Percentiles rank a stretch among this genome's conserved stretches.
Evolutionary conservation across 2,888 invertebrate genomes (phyloP).

Genomic region (Apocheima hispidaria): DNA sequence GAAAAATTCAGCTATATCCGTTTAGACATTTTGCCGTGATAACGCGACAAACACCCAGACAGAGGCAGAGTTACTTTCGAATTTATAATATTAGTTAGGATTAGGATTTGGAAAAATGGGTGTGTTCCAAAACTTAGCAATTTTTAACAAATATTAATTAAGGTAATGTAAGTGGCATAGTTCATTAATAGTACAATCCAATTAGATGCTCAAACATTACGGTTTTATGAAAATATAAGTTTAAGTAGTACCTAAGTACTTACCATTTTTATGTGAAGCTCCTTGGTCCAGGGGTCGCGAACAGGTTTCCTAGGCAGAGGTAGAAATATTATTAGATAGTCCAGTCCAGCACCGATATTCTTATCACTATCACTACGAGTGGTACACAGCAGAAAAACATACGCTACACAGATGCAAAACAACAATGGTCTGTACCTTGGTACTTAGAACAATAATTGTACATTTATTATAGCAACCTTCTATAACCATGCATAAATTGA

Average conservation of each 20-base stretch:
- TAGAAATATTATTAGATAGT: neutral
- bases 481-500: slow-evolving; percentile 1
- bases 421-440: slow-evolving; percentile 5
- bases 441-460: neutral
- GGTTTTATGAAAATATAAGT: neutral
- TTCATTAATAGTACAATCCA: no score
- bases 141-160: neutral
- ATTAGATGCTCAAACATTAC: no score
- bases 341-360: neutral
- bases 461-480: neutral
- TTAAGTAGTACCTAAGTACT: slow-evolving; percentile 49
- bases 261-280: slow-evolving; percentile 58
- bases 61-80: no score
- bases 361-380: neutral
- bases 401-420: slow-evolving; percentile 1
- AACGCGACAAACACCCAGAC: no score
- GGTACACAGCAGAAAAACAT: slow-evolving; percentile 10
- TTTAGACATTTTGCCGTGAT: no score
- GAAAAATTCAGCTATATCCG: no score
- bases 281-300: slow-evolving; percentile 12
- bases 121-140: neutral
- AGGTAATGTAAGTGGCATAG: neutral
- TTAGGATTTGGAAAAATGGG: neutral
- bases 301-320: slow-evolving; percentile 22
- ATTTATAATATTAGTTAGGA: no score